Conservation (phyloP, 1,140 invertebrate species). For the Caerostris extrusa region DNA sequence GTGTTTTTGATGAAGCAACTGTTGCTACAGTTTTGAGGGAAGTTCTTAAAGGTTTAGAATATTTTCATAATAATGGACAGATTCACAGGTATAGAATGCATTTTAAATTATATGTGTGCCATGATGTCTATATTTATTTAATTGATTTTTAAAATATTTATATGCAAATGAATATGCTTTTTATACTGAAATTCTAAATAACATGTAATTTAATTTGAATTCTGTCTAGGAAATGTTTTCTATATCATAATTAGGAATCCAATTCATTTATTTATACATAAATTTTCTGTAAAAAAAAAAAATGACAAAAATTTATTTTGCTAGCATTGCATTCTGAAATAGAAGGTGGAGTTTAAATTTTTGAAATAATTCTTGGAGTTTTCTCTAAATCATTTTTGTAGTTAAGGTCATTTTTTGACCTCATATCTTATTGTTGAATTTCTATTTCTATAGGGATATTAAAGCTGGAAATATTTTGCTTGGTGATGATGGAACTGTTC, state of each 20-base stretch:
- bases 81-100: conserved; percentile 87
- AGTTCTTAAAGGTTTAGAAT: conserved; percentile 98
- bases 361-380: conserved; percentile 5
- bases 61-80: conserved; percentile 99
- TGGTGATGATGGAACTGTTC: conserved; percentile 98
- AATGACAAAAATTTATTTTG: neutral
- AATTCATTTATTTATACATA: neutral
- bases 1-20: conserved; percentile 98
- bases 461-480: conserved; percentile 99
- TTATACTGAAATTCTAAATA: no score
- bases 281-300: neutral
- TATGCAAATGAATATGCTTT: no score
- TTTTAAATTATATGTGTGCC: neutral
- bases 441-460: conserved; percentile 88
- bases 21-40: conserved; percentile 99
- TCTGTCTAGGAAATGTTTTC: no score
- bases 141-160: no score
- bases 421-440: conserved; percentile 42
- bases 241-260: neutral
- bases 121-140: no score
- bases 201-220: no score
- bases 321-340: neutral
- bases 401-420: conserved; percentile 38
- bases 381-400: conserved; percentile 24
- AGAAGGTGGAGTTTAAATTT: conserved; percentile 19